A percentile compares a stretch with the other conserved stretches of the same genome.
phyloP scores from a whole-genome alignment of 1,140 invertebrate species.

The Steinernema khuongi region DNA sequence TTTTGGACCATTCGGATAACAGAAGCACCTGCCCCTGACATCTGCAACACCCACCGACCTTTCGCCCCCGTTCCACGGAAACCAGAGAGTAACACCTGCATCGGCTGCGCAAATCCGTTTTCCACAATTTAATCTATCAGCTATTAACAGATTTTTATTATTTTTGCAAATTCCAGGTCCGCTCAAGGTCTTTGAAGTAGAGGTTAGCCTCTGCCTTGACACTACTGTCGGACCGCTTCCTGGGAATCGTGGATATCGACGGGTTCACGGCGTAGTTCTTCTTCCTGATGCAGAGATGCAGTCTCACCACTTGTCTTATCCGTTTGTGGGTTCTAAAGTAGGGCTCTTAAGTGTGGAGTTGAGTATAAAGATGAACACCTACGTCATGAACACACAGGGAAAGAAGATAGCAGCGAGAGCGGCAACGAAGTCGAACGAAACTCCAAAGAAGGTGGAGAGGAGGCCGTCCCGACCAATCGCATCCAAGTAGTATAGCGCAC shows the following conservation, averaged over 20 bases:
- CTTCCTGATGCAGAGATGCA: background rate
- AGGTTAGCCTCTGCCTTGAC: background rate
- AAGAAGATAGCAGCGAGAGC: background rate
- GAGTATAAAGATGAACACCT: background rate
- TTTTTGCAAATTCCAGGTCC: background rate
- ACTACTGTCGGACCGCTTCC: background rate
- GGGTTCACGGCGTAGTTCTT: background rate
- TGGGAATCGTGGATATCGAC: background rate
- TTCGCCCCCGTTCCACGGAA: no score
- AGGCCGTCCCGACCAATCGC: background rate
- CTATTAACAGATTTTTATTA: no score
- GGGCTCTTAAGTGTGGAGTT: background rate
- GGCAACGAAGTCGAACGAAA: slow-evolving; percentile 7
- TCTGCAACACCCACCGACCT: no score
- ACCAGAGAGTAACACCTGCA: no score
- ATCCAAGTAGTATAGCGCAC: background rate
- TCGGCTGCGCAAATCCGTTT: no score
- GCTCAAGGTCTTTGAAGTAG: background rate
- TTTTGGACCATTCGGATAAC: no score
- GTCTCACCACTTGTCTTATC: background rate
- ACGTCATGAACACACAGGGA: background rate
- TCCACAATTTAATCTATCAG: no score
- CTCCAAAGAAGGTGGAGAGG: background rate
- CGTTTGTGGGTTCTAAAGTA: background rate
- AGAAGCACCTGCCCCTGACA: no score